Evolutionary conservation across 2,888 invertebrate genomes (phyloP), one percentile per base, ranked within the genome.

Genomic region (Acholoe squamosa): DNA sequence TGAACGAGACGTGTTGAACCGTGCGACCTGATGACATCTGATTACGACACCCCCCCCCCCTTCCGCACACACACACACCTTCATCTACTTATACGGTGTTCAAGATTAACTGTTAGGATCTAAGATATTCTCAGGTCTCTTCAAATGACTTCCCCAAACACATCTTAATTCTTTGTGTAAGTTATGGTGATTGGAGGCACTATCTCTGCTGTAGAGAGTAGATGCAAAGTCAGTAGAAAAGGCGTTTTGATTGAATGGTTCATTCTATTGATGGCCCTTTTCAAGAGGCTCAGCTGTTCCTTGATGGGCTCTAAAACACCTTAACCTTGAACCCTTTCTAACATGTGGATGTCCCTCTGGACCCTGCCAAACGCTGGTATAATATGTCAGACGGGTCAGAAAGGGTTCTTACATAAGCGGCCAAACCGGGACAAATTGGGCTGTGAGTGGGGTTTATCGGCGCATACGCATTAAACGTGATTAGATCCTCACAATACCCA

Each of bases 361-460:
- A 19, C 31, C 31, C 1, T n/a, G 77, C n/a, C 77, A 67, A 14
- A n/a, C 28, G 7, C 1, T 67, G 67, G 67, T n/a, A 28, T 1
- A 67, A 67, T 67, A 43, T 43, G 43, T 43, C 43, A 43, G 43
- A 43, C 86, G 28, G 14, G 56, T 10, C 54, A 52, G n/a, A 31
- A 28, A 22, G 3, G 31, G 54, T 86, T 43, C 43, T 43, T 86
- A 86, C 86, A 28, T 54, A 86, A 86, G 25, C 56, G 52, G 54
- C 86, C 56, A 86, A n/a, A 52, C 56, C 86, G 54, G 28, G 86
- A 86, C 86, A 86, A 86, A 86, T 86, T 86, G 86, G 86, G 51
- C 86, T 19, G 25, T 33, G 52, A 10, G 86, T 10, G 1, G 25
- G n/a, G 34, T 84, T 43, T 34, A 84, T 84, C 84, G 84, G 43